phyloP scores from a whole-genome alignment of 2,113 vertebrate species.

The Formicarius rufipectus region DNA sequence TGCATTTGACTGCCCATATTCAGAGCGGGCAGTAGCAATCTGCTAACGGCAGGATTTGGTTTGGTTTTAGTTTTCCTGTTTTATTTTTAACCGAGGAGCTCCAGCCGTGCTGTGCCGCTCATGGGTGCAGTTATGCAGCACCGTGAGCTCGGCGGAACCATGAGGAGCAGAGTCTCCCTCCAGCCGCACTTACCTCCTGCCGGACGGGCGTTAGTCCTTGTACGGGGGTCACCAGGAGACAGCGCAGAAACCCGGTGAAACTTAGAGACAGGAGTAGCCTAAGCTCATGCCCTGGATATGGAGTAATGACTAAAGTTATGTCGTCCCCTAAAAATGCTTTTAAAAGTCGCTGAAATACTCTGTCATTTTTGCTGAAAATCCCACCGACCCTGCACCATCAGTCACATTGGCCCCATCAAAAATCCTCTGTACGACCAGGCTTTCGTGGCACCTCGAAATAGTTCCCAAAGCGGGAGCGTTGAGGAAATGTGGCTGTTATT shows the following conservation, averaged over 20 bases:
- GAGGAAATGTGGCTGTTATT: not conserved
- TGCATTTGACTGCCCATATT: rapidly evolving
- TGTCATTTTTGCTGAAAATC: not conserved
- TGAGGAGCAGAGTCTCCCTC: not conserved
- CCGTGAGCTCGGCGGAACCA: not conserved
- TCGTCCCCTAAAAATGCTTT: constrained; percentile 43
- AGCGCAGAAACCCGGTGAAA: not conserved
- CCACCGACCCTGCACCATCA: rapidly evolving
- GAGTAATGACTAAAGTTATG: constrained; percentile 26
- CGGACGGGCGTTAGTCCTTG: not conserved
- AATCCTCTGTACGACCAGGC: rapidly evolving
- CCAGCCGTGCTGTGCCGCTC: rapidly evolving
- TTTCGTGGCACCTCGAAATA: not conserved
- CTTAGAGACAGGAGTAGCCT: not conserved
- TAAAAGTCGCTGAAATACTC: not conserved
- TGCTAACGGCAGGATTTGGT: not conserved
- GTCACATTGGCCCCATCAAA: not conserved
- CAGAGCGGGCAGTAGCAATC: not conserved
- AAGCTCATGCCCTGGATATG: not conserved
- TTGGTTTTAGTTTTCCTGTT: not conserved
- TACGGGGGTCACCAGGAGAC: rapidly evolving
- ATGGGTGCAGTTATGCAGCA: rapidly evolving
- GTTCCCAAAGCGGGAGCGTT: not conserved
- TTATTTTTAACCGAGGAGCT: not conserved
- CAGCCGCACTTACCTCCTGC: not conserved